phyloP scores from a whole-genome alignment of 1,140 invertebrate genomes.

The Bombus superbus region DNA sequence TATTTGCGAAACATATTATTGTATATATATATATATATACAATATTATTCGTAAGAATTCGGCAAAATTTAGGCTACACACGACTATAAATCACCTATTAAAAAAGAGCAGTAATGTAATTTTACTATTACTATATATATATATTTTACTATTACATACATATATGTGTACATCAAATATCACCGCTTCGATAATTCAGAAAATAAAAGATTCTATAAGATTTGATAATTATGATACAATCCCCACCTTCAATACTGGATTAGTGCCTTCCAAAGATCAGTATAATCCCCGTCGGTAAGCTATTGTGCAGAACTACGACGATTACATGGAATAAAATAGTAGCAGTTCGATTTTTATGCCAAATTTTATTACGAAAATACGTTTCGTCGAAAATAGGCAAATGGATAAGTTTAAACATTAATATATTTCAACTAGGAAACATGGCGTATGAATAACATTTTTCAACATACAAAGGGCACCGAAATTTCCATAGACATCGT shows the following conservation, averaged over 20 bases:
- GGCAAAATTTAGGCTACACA: too few relatives aligned
- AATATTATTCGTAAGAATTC: too few relatives aligned
- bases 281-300: background rate
- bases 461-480: background rate
- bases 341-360: too few relatives aligned
- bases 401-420: too few relatives aligned
- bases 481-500: background rate
- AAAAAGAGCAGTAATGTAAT: too few relatives aligned
- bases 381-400: background rate
- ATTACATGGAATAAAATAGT: background rate
- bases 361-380: background rate
- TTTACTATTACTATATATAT: too few relatives aligned
- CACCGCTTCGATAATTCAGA: too few relatives aligned
- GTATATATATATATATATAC: background rate
- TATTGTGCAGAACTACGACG: background rate
- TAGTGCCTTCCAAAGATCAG: background rate
- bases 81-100: too few relatives aligned
- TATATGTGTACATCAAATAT: too few relatives aligned
- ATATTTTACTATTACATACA: too few relatives aligned
- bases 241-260: background rate
- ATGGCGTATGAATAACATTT: background rate
- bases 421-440: background rate
- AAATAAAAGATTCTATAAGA: too few relatives aligned
- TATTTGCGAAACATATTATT: background rate
- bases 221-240: background rate